Evolutionary conservation across 1,140 invertebrate genomes (phyloP), one percentile per base, ranked within the genome.

Genomic region (Bombus balteatus): DNA sequence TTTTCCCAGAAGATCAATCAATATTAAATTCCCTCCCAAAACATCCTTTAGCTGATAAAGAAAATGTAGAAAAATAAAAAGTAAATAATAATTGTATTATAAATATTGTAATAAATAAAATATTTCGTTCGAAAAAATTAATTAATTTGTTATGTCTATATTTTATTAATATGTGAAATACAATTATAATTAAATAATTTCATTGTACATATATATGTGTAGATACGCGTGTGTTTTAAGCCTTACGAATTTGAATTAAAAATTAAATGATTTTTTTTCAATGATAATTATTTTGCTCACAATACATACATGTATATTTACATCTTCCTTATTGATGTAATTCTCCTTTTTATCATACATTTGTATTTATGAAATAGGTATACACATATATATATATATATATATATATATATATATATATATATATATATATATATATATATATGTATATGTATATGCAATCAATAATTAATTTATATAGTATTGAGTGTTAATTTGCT

Each of bases 1-100:
- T 95, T 32, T 94, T 92, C 71, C 92, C 93, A 12, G 94, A 95
- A 75, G 93, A 94, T 89, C 88, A 95, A 78, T 68, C 88, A 82
- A 68, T 95, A 81, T 89, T 95, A 78, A 92, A 95, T 85, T 88
- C 90, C 1, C 79, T 95, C 28, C 93, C 93, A 1, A 87, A 85
- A 53, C 91, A 89, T 74, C n/a, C 39, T 77, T 85, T 62, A n/a
- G 1, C 25, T 43, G 18, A 39, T n/a, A 10, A 0, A 1, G 0
- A n/a, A 81, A 34, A 6, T 8, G 13, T 25, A 15, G 32, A 66
- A 37, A 1, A 78, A 65, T 39, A 39, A 65, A 41, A 12, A 39
- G 8, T 32, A 37, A 32, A 59, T 65, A 32, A 77, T 65, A 32
- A 10, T 78, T 65, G 3, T 77, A 78, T 78, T 41, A 39, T 57